Conservation (phyloP, 2,797 vertebrate genomes). For the Morus bassanus region DNA sequence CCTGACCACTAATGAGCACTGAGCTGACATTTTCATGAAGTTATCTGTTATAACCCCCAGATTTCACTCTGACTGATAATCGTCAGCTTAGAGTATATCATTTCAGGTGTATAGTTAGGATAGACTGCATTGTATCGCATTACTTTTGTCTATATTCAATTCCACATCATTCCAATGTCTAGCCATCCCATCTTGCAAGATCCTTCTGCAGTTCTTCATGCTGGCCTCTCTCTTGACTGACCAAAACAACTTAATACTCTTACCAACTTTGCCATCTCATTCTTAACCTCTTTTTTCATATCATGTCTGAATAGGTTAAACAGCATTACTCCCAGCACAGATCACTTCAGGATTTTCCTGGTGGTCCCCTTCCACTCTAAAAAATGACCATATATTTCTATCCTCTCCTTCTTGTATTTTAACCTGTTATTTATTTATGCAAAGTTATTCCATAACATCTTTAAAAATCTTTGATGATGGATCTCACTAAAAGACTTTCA, state of each 20-base stretch:
- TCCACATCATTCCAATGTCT: background rate
- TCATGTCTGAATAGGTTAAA: background rate
- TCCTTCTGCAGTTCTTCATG: background rate
- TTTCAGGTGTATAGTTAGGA: background rate
- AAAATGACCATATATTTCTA: background rate
- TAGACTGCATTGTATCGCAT: background rate
- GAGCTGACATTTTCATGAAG: background rate
- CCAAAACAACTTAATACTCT: background rate
- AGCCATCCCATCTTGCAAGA: background rate
- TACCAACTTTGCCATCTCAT: background rate
- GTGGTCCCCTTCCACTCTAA: background rate
- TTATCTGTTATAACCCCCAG: background rate
- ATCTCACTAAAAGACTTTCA: background rate
- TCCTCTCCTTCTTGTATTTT: background rate
- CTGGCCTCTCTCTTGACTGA: background rate
- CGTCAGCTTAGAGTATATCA: background rate
- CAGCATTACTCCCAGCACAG: background rate
- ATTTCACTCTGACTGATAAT: background rate
- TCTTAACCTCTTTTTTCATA: background rate
- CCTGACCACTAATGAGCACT: background rate
- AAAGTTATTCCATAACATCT: background rate
- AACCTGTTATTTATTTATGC: background rate
- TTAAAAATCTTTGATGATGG: background rate
- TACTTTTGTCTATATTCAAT: background rate
- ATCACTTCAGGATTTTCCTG: background rate